Evolutionary conservation across 2,797 vertebrate species (phyloP).

Genomic region (Spondyliosoma cantharus): DNA sequence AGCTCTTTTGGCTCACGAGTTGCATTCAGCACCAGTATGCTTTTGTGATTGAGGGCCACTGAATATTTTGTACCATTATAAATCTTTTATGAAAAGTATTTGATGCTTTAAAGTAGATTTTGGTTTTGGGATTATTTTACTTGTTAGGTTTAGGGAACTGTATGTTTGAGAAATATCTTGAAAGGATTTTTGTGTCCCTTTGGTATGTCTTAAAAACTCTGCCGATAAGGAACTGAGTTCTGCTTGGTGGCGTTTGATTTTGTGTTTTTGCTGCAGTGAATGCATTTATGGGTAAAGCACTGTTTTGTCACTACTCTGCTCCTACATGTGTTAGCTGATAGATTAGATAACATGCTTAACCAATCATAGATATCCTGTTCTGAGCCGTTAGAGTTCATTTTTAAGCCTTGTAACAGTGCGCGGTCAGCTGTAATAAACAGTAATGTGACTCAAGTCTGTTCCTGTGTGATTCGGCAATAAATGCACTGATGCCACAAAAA

Average conservation of each 20-base stretch:
- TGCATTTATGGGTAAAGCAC: constrained; percentile 46
- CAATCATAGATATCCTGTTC: constrained; percentile 66
- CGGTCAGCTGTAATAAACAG: constrained; percentile 76
- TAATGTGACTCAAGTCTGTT: constrained; percentile 59
- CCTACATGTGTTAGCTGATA: constrained; percentile 56
- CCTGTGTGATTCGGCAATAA: constrained; percentile 49
- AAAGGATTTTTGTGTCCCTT: constrained; percentile 36
- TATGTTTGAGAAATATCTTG: constrained; percentile 46
- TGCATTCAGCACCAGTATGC: constrained; percentile 68
- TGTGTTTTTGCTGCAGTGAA: constrained; percentile 44
- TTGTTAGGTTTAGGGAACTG: constrained; percentile 46
- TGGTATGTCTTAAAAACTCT: constrained; percentile 40
- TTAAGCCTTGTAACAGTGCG: constrained; percentile 62
- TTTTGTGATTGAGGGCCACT: constrained; percentile 71
- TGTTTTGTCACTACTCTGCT: constrained; percentile 55
- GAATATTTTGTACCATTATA: constrained; percentile 72
- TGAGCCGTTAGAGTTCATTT: constrained; percentile 51
- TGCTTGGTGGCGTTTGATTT: constrained; percentile 39
- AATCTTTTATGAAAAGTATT: constrained; percentile 64
- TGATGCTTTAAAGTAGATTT: constrained; percentile 75
- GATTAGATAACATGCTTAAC: constrained; percentile 67
- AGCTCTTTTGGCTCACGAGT: constrained; percentile 75
- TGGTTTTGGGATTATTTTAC: constrained; percentile 53
- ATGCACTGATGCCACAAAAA: constrained; percentile 14
- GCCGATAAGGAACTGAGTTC: constrained; percentile 29